Evolutionary conservation across 2,888 invertebrate species (phyloP).

Genomic region (Schizotus pectinicornis): DNA sequence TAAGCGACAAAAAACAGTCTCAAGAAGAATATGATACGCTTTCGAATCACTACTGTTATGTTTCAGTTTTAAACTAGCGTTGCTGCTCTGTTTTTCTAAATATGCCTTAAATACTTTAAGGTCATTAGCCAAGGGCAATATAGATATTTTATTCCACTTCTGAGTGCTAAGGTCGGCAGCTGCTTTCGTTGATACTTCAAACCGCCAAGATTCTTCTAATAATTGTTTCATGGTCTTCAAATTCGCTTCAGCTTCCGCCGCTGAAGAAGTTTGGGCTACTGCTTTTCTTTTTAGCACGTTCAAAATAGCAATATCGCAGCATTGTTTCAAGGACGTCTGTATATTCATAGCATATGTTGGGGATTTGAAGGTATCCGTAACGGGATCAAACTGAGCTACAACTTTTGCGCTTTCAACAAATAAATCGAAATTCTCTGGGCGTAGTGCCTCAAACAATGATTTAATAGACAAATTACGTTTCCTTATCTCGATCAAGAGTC

Average conservation of each 20-base stretch:
- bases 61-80: constrained; percentile 7
- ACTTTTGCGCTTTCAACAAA: constrained; percentile 20
- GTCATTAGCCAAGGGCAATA: constrained; percentile 35
- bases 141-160: constrained; percentile 29
- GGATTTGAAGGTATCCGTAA: constrained; percentile 14
- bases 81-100: constrained; percentile 19
- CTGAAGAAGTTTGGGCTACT: constrained; percentile 1
- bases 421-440: constrained; percentile 24
- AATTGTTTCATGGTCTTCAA: constrained; percentile 12
- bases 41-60: constrained; percentile 18
- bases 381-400: constrained; percentile 16
- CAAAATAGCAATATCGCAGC: constrained; percentile 25
- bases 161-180: constrained; percentile 24
- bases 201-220: background rate
- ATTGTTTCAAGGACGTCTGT: constrained; percentile 14
- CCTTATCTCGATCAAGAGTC: constrained; percentile 27
- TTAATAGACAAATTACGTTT: constrained; percentile 17
- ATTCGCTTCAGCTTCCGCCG: constrained; percentile 24
- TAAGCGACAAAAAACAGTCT: constrained; percentile 36
- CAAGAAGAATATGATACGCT: constrained; percentile 25
- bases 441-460: constrained; percentile 20
- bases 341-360: constrained; percentile 24
- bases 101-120: constrained; percentile 32
- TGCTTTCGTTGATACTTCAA: constrained; percentile 22
- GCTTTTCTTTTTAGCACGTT: constrained; percentile 7